phyloP scores from a whole-genome alignment of 2,113 vertebrate genomes.

The Platanista minor region DNA sequence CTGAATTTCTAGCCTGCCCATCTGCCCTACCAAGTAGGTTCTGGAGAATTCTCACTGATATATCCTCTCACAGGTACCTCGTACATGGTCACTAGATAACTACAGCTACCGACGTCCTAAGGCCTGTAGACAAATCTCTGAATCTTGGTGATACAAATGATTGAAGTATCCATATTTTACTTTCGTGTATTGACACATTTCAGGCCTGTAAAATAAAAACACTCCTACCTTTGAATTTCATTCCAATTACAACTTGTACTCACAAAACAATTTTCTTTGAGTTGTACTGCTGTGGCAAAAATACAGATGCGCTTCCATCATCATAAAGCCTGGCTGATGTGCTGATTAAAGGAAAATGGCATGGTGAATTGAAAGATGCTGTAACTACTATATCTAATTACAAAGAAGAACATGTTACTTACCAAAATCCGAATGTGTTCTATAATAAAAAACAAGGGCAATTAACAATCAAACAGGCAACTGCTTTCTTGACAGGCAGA shows the following conservation, averaged over 20 bases:
- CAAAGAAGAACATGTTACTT: conserved; percentile 77
- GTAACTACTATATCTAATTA: conserved; percentile 79
- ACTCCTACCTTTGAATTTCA: conserved; percentile 15
- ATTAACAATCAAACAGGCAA: conserved; percentile 78
- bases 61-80: not conserved
- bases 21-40: not conserved
- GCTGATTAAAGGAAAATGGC: conserved; percentile 77
- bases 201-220: conserved; percentile 29
- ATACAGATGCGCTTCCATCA: conserved; percentile 60
- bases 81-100: accelerated
- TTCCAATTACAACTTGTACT: conserved; percentile 10
- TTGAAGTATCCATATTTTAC: not conserved
- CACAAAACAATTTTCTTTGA: conserved; percentile 34
- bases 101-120: not conserved
- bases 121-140: not conserved
- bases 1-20: not conserved
- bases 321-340: conserved; percentile 49
- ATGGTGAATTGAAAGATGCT: conserved; percentile 75
- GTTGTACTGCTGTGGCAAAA: conserved; percentile 42
- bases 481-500: conserved; percentile 76
- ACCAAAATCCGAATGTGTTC: conserved; percentile 68
- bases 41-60: not conserved
- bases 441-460: conserved; percentile 75
- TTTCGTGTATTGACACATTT: not conserved
- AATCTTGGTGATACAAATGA: not conserved